A percentile compares a stretch with the other conserved stretches of the same genome.
Conservation (phyloP, 1,140 invertebrate genomes). For the Leptoteleia sp. region DNA sequence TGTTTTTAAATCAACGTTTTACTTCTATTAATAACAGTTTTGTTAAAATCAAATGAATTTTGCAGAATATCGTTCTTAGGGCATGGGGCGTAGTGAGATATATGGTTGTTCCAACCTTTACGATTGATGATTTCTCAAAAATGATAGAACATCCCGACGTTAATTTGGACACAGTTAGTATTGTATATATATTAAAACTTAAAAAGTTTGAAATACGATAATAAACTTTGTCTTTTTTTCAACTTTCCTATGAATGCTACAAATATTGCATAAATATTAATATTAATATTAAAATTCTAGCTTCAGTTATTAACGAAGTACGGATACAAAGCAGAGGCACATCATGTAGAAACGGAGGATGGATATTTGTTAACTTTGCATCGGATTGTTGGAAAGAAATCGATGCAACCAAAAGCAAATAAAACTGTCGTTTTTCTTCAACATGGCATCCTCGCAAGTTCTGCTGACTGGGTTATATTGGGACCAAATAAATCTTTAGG, state of each 20-base stretch:
- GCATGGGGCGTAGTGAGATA: constrained; percentile 68
- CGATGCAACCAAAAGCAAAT: constrained; percentile 52
- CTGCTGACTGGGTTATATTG: constrained; percentile 88
- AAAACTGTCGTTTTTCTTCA: constrained; percentile 84
- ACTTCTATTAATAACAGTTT: too few relatives aligned
- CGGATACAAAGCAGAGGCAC: constrained; percentile 83
- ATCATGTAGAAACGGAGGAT: constrained; percentile 82
- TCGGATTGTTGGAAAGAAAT: constrained; percentile 80
- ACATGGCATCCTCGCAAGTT: constrained; percentile 89
- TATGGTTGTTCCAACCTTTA: constrained; percentile 70
- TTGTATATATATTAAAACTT: too few relatives aligned
- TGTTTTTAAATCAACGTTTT: neutral
- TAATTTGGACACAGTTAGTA: constrained; percentile 70
- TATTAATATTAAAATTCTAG: constrained; percentile 65
- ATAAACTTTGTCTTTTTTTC: too few relatives aligned
- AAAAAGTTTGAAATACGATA: too few relatives aligned
- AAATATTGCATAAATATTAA: too few relatives aligned
- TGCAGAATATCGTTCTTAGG: constrained; percentile 70
- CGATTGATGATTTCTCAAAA: constrained; percentile 71
- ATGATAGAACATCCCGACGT: constrained; percentile 75
- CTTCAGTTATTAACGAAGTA: constrained; percentile 82
- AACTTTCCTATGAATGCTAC: too few relatives aligned
- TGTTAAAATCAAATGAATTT: too few relatives aligned
- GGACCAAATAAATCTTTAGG: constrained; percentile 83
- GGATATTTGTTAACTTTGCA: constrained; percentile 84